Conservation (phyloP, 2,797 vertebrate genomes). For the Crocidura indochinensis region DNA sequence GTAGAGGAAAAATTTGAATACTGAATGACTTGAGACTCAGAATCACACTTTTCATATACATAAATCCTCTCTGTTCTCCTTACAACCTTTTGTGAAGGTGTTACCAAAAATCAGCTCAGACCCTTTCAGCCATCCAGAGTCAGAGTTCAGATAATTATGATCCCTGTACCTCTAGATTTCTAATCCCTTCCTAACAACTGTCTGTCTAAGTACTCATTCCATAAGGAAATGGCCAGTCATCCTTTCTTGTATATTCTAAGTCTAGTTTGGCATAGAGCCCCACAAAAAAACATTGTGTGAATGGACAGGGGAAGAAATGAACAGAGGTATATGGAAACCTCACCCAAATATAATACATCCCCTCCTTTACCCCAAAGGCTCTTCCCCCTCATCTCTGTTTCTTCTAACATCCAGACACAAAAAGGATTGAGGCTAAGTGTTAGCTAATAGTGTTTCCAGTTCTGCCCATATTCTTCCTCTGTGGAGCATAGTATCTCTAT, state of each 20-base stretch:
- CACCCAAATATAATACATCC: background rate
- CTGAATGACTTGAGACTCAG: background rate
- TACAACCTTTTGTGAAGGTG: accelerated
- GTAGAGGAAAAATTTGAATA: background rate
- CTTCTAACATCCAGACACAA: background rate
- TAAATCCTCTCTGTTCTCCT: background rate
- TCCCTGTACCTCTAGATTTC: background rate
- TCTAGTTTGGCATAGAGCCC: background rate
- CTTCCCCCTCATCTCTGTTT: background rate
- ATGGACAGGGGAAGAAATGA: background rate
- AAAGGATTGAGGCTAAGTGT: background rate
- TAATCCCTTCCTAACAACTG: background rate
- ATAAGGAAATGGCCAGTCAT: background rate
- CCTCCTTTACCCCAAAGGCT: background rate
- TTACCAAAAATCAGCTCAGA: background rate
- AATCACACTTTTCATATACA: background rate
- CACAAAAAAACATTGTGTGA: background rate
- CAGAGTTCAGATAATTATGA: background rate
- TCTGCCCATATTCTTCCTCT: conserved; percentile 65
- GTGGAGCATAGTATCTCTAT: background rate
- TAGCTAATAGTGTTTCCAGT: conserved; percentile 46
- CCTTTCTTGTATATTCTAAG: background rate
- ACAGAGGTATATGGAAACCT: background rate
- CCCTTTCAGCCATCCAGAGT: background rate
- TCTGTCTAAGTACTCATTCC: background rate